Evolutionary conservation across 2,797 vertebrate genomes (phyloP).

Genomic region (Tragopan temminckii): DNA sequence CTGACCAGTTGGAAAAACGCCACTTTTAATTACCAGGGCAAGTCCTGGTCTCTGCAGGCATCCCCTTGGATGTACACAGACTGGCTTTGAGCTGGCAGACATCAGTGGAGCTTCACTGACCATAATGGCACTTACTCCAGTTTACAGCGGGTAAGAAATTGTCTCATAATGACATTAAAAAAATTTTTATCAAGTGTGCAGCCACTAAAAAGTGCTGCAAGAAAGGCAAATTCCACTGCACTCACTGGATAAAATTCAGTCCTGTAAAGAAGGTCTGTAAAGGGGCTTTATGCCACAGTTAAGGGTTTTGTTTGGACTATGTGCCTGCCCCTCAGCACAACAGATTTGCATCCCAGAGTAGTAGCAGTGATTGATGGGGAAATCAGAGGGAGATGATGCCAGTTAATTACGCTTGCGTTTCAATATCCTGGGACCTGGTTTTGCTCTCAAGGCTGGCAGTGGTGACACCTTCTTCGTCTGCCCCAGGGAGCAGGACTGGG

Average conservation of each 20-base stretch:
- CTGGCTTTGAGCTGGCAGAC: neutral
- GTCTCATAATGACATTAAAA: slow-evolving; percentile 19
- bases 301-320: slow-evolving; percentile 59
- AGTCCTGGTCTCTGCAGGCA: neutral
- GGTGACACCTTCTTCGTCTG: neutral
- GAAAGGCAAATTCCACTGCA: slow-evolving; percentile 18
- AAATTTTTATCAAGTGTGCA: slow-evolving; percentile 4
- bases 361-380: slow-evolving; percentile 45
- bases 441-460: slow-evolving; percentile 4
- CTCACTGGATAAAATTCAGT: slow-evolving; percentile 23
- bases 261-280: slow-evolving; percentile 40
- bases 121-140: slow-evolving; percentile 20
- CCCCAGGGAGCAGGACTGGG: neutral
- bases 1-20: slow-evolving; percentile 59
- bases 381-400: slow-evolving; percentile 42
- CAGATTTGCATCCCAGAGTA: slow-evolving; percentile 55
- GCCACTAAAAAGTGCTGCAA: neutral
- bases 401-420: slow-evolving; percentile 51
- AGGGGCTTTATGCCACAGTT: slow-evolving; percentile 47
- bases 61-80: neutral
- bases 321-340: neutral
- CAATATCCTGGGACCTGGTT: neutral
- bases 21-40: slow-evolving; percentile 49
- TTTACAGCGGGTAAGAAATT: neutral
- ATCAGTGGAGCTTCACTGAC: slow-evolving; percentile 26